phyloP scores from a whole-genome alignment of 2,113 vertebrate species.

The Argyrosomus japonicus region DNA sequence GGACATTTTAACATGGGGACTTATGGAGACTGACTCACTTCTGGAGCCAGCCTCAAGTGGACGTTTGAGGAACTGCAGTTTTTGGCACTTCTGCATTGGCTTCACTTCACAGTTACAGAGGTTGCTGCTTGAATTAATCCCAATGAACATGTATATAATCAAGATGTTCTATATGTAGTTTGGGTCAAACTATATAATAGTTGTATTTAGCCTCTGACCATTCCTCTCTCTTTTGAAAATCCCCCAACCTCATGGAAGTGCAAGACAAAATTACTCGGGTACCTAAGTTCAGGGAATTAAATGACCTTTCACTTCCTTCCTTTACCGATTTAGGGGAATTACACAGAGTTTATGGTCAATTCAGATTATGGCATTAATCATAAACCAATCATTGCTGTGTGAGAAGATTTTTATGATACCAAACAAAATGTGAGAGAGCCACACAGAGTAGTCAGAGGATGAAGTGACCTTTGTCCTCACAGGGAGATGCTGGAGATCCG shows the following conservation, averaged over 20 bases:
- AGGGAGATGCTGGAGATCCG: neutral
- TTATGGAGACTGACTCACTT: too few species aligned
- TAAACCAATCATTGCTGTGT: slow-evolving; percentile 3
- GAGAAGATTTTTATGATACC: slow-evolving; percentile 10
- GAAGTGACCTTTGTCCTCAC: neutral
- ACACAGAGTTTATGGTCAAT: neutral
- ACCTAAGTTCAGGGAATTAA: neutral
- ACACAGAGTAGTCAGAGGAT: neutral
- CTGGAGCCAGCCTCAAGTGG: too few species aligned
- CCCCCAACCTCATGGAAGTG: neutral
- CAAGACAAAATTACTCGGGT: neutral
- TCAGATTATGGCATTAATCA: slow-evolving; percentile 2
- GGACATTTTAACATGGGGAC: too few species aligned
- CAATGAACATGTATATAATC: neutral
- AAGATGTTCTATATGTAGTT: neutral
- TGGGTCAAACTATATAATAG: too few species aligned
- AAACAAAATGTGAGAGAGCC: neutral
- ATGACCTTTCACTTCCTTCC: neutral
- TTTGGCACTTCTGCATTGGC: too few species aligned
- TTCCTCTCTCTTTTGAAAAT: neutral
- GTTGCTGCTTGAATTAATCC: neutral
- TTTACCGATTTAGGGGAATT: neutral
- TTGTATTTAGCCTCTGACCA: neutral
- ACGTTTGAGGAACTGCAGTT: too few species aligned
- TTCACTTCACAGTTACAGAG: too few species aligned